Evolutionary conservation across 2,797 vertebrate species (phyloP), one percentile per base, ranked within the genome.

Genomic region (Chelon labrosus): DNA sequence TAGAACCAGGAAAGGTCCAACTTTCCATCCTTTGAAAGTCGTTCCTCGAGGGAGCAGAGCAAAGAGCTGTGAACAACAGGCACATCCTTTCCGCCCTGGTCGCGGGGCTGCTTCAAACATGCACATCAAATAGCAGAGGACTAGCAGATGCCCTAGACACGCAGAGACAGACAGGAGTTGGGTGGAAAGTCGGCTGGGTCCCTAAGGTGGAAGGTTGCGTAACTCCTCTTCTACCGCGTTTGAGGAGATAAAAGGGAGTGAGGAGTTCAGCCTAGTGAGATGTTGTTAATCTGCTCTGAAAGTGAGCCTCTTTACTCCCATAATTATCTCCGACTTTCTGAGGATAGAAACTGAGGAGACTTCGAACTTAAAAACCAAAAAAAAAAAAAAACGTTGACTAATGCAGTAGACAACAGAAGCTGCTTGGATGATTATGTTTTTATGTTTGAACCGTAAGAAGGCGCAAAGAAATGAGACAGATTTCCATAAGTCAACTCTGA

Each of bases 161-260:
- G 69, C 81, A 62, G 77, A 92, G 81, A 79, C 86, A 92, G 87
- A 82, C 89, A 87, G 89, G 89, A 89, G 91, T 85, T 85, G 79
- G 85, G 64, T 58, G 84, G 87, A 93, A 93, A 92, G 90, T 91
- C 85, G 86, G 89, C 77, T 87, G 77, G 77, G 89, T 93, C 93
- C 92, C 92, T 57, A 5, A 90, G 89, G 91, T 90, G 82, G 70
- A 74, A 64, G 86, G 86, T 93, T 93, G 82, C 71, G 27, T 86
- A 94, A 92, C 90, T 79, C 70, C 67, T 83, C 84, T 88, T 88
- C 79, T 77, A 5, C 86, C 65, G 85, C 68, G 65, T 90, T 89
- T 89, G 88, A 89, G 80, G 73, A 93, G 91, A 92, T 93, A 82
- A 93, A 92, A 93, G 88, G 39, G 75, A 87, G 88, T 37, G 86